Evolutionary conservation across 2,797 vertebrate genomes (phyloP).

Genomic region (Monodelphis domestica): DNA sequence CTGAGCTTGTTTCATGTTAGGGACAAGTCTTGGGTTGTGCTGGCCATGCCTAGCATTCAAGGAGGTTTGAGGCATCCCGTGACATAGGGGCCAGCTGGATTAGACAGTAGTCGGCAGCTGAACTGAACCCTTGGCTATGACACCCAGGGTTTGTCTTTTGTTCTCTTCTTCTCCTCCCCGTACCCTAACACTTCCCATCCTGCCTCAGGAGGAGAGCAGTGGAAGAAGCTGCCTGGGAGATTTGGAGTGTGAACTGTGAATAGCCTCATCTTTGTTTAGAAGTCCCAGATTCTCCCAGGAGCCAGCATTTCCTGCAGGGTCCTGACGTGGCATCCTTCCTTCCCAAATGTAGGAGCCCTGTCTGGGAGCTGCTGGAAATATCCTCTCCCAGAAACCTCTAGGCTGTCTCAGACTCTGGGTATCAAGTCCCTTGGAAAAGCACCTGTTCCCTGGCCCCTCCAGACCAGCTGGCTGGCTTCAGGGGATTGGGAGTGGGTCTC

Average conservation of each 20-base stretch:
- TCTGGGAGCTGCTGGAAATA: background rate
- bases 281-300: background rate
- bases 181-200: background rate
- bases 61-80: background rate
- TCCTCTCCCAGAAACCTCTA: background rate
- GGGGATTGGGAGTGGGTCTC: background rate
- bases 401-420: background rate
- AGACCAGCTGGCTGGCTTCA: slow-evolving; percentile 51
- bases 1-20: background rate
- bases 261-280: background rate
- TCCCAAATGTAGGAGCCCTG: background rate
- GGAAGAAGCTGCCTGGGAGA: background rate
- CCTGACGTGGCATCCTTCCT: background rate
- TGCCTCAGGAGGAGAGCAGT: background rate
- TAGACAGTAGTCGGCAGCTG: background rate
- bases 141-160: background rate
- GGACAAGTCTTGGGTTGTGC: background rate
- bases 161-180: background rate
- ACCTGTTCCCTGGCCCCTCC: slow-evolving; percentile 28
- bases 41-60: background rate
- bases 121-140: background rate
- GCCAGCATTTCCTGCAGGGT: background rate
- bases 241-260: background rate
- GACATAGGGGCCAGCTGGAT: background rate
- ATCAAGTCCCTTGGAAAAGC: too few species aligned